These are phyloP conservation scores for Dendrocincla fuliginosa DNA, from an alignment of 2,797 vertebrate species.

Conservation along the genomic window DNA sequence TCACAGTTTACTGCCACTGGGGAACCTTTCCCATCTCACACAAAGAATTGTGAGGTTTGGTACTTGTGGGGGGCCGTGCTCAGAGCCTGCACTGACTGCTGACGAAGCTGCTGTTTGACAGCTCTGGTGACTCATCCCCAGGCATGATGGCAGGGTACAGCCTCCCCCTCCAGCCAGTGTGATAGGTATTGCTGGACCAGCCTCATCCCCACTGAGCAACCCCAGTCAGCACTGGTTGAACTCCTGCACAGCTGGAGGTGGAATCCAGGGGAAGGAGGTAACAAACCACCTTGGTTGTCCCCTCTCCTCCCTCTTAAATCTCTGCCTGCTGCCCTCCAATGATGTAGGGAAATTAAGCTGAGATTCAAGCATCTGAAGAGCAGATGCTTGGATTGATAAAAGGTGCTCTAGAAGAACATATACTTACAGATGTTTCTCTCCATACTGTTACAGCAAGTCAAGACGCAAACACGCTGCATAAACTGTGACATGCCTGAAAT, in stretches of 20 bases:
- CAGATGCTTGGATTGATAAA: neutral
- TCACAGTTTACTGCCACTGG: neutral
- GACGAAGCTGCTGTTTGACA: neutral
- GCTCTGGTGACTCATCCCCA: neutral
- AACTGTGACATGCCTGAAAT: neutral
- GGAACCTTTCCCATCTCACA: neutral
- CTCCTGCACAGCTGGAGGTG: neutral
- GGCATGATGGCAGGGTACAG: neutral
- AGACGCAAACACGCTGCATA: neutral
- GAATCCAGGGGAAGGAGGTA: neutral
- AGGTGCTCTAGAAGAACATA: neutral
- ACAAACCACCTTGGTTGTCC: neutral
- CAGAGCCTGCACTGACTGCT: neutral
- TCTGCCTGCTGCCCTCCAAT: neutral
- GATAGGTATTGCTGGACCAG: neutral
- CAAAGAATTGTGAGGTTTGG: neutral
- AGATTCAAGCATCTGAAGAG: neutral
- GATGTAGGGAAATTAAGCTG: neutral
- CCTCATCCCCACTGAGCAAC: neutral
- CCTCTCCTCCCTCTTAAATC: neutral
- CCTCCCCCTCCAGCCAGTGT: neutral
- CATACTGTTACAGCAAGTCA: neutral
- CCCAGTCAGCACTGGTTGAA: fast-evolving
- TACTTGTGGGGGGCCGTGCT: fast-evolving
- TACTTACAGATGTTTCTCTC: neutral